Conservation (phyloP, 2,797 vertebrate species). For the Sebastolobus alascanus region DNA sequence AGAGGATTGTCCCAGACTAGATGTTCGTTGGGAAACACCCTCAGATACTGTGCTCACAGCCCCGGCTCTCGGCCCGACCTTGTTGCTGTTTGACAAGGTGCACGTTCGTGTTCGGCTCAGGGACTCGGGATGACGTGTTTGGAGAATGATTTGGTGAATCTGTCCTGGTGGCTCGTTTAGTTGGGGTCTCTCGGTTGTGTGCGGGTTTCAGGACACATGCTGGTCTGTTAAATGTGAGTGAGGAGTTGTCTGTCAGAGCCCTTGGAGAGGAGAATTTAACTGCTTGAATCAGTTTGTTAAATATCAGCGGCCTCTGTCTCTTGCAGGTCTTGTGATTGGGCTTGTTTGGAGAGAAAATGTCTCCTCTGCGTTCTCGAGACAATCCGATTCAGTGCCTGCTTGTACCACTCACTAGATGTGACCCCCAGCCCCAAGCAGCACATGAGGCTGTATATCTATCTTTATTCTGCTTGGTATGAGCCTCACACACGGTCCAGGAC, state of each 20-base stretch:
- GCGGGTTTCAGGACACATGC: conserved; percentile 13
- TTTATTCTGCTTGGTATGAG: conserved; percentile 11
- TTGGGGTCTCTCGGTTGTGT: conserved; percentile 2
- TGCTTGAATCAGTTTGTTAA: conserved; percentile 7
- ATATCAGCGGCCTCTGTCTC: conserved; percentile 19
- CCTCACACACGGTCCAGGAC: neutral
- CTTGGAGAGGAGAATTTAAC: conserved; percentile 1
- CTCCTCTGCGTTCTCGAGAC: conserved; percentile 3
- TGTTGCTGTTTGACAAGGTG: conserved; percentile 49
- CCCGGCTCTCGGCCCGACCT: conserved; percentile 32
- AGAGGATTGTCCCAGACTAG: conserved; percentile 41
- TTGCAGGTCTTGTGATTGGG: conserved; percentile 21
- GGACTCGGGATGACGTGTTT: conserved; percentile 19
- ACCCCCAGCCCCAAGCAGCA: conserved; percentile 1
- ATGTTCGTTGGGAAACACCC: conserved; percentile 57
- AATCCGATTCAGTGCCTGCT: neutral
- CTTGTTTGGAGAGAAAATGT: neutral
- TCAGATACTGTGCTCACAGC: conserved; percentile 21
- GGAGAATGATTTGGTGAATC: conserved; percentile 24
- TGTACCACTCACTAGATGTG: conserved; percentile 1
- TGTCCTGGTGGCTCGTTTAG: conserved; percentile 22
- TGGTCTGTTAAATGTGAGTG: conserved; percentile 10
- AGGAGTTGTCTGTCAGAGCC: conserved; percentile 3
- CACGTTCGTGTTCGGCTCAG: conserved; percentile 25
- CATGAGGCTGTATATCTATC: neutral